Evolutionary conservation across 2,888 invertebrate species (phyloP).

Genomic region (Hyposoter didymator): DNA sequence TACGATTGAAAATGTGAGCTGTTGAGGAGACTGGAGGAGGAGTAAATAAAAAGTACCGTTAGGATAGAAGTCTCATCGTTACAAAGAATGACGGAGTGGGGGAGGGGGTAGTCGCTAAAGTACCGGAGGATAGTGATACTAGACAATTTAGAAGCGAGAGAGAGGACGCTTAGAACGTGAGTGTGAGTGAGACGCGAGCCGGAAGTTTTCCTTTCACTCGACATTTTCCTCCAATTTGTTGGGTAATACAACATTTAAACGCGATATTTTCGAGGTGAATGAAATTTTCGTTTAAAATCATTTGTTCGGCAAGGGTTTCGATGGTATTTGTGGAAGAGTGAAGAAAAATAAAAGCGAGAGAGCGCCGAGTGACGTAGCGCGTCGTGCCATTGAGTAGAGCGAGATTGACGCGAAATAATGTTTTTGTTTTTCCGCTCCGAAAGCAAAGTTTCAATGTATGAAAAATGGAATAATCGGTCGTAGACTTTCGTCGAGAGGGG

Average conservation of each 20-base stretch:
- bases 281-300: neutral
- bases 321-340: neutral
- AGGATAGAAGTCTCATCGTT: conserved; percentile 8
- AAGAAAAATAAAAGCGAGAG: neutral
- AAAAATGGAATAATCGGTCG: neutral
- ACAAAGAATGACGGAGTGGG: neutral
- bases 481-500: neutral
- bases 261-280: neutral
- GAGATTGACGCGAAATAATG: conserved; percentile 5
- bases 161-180: conserved; percentile 24
- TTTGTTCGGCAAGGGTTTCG: neutral
- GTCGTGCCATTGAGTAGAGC: neutral
- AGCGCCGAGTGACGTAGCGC: conserved; percentile 3
- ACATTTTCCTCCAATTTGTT: conserved; percentile 5
- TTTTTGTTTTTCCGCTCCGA: neutral
- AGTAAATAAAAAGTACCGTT: conserved; percentile 1
- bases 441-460: neutral
- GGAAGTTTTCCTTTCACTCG: conserved; percentile 21
- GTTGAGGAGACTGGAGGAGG: neutral
- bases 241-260: conserved; percentile 15
- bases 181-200: conserved; percentile 30
- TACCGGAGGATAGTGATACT: conserved; percentile 4
- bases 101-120: neutral
- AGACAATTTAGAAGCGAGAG: conserved; percentile 12
- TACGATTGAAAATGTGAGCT: neutral